Base-by-base conservation (phyloP, 2,113 vertebrate species). In the Bufo bufo region DNA sequence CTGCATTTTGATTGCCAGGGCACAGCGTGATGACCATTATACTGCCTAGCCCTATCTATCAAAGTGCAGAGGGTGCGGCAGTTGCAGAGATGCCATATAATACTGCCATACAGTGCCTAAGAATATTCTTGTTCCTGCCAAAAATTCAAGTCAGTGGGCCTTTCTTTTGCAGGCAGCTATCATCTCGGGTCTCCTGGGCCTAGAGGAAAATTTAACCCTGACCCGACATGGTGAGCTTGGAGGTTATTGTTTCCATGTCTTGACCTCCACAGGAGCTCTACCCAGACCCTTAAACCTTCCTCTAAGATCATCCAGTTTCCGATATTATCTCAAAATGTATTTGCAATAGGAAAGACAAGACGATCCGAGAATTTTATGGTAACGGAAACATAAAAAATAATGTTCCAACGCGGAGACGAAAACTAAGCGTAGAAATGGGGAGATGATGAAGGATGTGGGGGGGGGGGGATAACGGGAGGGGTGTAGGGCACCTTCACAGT, bases 401-500 rank as follows among this genome's bases (percentile, higher is more conserved):
- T 49, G 63, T 14, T 20, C 47, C 61, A 82, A 69, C 13, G 20
- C 13, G 47, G 49, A 14, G 61, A 69, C 82, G 90, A 90, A 88
- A 86, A 59, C n/a, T 87, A 83, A 85, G 52, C 59, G 66, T 33
- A 85, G 90, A 89, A 88, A 77, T 88, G 89, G 92, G 89, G 91
- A 89, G 90, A 89, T 75, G 85, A 86, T 77, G 85, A 74, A 63
- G 74, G 66, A 81, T 71, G 75, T 66, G 63, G 69, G 80, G 82
- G 47, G 75, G 77, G 63, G 69, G 82, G 47, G 66, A 56, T 63
- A 66, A 56, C 86, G 75, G 89, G 84, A 89, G 85, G 77, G 87
- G 85, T 47, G 87, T 74, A 88, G 87, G 87, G 87, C 87, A 88
- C 87, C 87, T 88, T 88, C 63, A 83, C 87, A 84, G 81, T 88